Conservation (phyloP, 2,797 vertebrate genomes). For the Syngnathus acus region DNA sequence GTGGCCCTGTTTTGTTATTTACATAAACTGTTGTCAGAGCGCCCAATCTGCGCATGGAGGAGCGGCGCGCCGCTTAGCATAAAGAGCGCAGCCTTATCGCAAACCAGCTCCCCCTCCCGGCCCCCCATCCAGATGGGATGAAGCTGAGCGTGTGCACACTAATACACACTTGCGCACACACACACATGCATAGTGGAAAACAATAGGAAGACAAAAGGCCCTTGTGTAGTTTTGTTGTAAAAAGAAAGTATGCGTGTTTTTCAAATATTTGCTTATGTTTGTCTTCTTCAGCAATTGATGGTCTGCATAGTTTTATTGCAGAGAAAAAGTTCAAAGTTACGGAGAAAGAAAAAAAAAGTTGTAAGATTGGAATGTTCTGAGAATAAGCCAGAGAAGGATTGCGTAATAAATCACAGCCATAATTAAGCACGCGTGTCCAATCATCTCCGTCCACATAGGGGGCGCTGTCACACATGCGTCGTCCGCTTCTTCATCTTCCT, state of each 20-base stretch:
- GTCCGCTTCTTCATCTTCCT: conserved; percentile 58
- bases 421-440: conserved; percentile 42
- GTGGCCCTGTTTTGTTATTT: conserved; percentile 62
- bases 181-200: conserved; percentile 21
- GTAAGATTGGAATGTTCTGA: background rate
- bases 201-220: conserved; percentile 37
- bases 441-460: conserved; percentile 46
- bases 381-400: conserved; percentile 26
- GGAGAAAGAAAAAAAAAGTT: background rate
- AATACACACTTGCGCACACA: conserved; percentile 20
- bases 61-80: conserved; percentile 65
- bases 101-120: conserved; percentile 44
- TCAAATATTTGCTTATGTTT: background rate
- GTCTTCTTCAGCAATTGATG: too few relatives aligned
- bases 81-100: conserved; percentile 69
- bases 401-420: conserved; percentile 45
- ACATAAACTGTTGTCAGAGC: conserved; percentile 71
- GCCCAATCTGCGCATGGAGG: conserved; percentile 60
- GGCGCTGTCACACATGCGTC: conserved; percentile 41
- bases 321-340: background rate
- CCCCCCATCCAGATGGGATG: conserved; percentile 58
- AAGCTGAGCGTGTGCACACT: conserved; percentile 25
- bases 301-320: too few relatives aligned
- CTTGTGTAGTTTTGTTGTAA: conserved; percentile 11
- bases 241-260: background rate